phyloP scores from a whole-genome alignment of 2,888 invertebrate species.

The Subacronicta megacephala region DNA sequence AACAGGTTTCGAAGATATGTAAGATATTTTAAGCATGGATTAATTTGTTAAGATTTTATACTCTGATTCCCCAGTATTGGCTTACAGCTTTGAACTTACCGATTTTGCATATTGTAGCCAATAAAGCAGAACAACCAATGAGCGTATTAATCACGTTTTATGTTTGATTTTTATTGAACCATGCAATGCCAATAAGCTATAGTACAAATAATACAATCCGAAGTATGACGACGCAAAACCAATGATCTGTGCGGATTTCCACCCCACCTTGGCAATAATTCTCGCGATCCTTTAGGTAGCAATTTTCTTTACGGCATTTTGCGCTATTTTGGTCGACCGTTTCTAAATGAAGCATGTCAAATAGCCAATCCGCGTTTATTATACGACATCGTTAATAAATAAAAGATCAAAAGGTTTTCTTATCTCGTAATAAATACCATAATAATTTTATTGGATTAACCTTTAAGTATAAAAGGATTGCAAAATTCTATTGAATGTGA shows the following conservation, averaged over 20 bases:
- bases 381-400: slow-evolving; percentile 16
- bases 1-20: slow-evolving; percentile 20
- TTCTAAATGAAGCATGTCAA: slow-evolving; percentile 29
- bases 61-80: slow-evolving; percentile 17
- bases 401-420: slow-evolving; percentile 5
- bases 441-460: slow-evolving; percentile 13
- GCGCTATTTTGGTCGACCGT: slow-evolving; percentile 33
- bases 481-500: slow-evolving; percentile 13
- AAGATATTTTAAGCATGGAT: slow-evolving; percentile 13
- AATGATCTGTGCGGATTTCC: slow-evolving; percentile 38
- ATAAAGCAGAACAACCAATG: slow-evolving; percentile 3
- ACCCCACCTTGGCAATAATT: slow-evolving; percentile 40
- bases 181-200: slow-evolving; percentile 16
- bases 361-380: slow-evolving; percentile 29
- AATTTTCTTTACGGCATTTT: slow-evolving; percentile 46
- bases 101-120: slow-evolving; percentile 4
- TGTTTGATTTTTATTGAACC: slow-evolving; percentile 16
- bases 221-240: slow-evolving; percentile 33
- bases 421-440: slow-evolving; percentile 6
- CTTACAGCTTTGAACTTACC: slow-evolving; percentile 8
- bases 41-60: slow-evolving; percentile 26
- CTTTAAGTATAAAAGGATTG: slow-evolving; percentile 12
- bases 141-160: slow-evolving; percentile 3
- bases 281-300: slow-evolving; percentile 43
- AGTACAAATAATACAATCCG: slow-evolving; percentile 44